Evolutionary conservation across 2,888 invertebrate species (phyloP).

Genomic region (Craniophora ligustri): DNA sequence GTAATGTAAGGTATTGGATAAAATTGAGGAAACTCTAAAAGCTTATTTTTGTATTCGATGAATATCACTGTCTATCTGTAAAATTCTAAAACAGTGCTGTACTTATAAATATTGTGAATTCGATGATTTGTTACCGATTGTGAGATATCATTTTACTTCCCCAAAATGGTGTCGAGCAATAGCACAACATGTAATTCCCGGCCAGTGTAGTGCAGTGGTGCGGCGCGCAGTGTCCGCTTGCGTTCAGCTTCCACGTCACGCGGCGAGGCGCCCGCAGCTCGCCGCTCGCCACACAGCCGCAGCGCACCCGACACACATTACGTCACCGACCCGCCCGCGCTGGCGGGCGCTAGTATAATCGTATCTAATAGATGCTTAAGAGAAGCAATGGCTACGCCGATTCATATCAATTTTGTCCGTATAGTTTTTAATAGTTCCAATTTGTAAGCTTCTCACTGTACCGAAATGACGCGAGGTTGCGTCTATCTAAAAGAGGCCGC

Average conservation of each 20-base stretch:
- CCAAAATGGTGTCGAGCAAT: slow-evolving; percentile 82
- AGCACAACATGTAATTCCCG: slow-evolving; percentile 62
- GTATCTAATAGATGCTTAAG: slow-evolving; percentile 84
- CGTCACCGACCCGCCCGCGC: slow-evolving; percentile 74
- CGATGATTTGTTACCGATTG: slow-evolving; percentile 69
- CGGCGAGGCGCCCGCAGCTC: slow-evolving; percentile 46
- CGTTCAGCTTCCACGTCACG: slow-evolving; percentile 61
- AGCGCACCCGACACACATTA: slow-evolving; percentile 61
- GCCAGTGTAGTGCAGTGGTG: slow-evolving; percentile 74
- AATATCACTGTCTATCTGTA: slow-evolving; percentile 84
- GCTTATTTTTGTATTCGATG: slow-evolving; percentile 88
- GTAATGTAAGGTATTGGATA: slow-evolving; percentile 84
- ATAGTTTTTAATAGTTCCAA: slow-evolving; percentile 87
- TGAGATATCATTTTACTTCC: slow-evolving; percentile 84
- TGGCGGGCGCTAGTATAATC: slow-evolving; percentile 79
- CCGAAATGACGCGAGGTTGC: slow-evolving; percentile 75
- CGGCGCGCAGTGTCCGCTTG: slow-evolving; percentile 71
- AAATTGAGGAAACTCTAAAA: slow-evolving; percentile 85
- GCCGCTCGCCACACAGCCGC: slow-evolving; percentile 51
- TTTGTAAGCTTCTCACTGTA: slow-evolving; percentile 85
- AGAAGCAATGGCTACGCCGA: slow-evolving; percentile 85
- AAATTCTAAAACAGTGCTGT: slow-evolving; percentile 79
- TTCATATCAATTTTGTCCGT: slow-evolving; percentile 88
- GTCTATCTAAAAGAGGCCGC: slow-evolving; percentile 75
- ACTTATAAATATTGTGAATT: slow-evolving; percentile 67